A percentile compares a stretch with the other conserved stretches of the same genome.
These are phyloP conservation scores for Chaitophorus viminalis DNA, from an alignment of 2,888 invertebrate genomes.

Conservation along the genomic window DNA sequence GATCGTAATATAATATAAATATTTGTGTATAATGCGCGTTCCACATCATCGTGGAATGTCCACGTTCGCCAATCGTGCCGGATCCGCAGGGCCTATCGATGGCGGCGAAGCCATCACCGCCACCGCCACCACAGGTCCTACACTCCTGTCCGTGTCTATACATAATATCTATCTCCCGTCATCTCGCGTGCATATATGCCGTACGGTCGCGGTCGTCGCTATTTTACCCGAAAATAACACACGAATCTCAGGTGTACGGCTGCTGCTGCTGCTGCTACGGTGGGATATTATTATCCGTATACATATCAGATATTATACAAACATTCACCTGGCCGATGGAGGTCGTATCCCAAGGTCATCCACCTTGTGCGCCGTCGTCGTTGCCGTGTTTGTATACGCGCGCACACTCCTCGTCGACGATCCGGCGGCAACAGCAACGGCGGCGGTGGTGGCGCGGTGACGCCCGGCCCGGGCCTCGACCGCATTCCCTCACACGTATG, in stretches of 20 bases:
- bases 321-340: constrained; percentile 58
- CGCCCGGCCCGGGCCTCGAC: constrained; percentile 54
- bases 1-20: too few relatives aligned
- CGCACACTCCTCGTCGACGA: constrained; percentile 2
- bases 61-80: background rate
- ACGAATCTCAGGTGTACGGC: background rate
- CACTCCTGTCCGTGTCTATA: background rate
- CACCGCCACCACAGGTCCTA: too few relatives aligned
- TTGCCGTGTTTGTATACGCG: background rate
- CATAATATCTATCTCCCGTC: too few relatives aligned
- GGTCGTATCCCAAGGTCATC: constrained; percentile 61
- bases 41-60: background rate
- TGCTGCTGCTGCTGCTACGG: background rate
- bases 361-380: constrained; percentile 42
- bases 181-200: background rate
- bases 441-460: constrained; percentile 10
- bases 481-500: constrained; percentile 57
- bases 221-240: constrained; percentile 4
- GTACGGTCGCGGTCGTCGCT: background rate
- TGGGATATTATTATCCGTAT: constrained; percentile 4
- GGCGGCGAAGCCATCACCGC: background rate
- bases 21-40: too few relatives aligned
- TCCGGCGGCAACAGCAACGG: background rate
- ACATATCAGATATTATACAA: constrained; percentile 35
- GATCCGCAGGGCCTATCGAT: background rate